A percentile compares a stretch with the other conserved stretches of the same genome.
Evolutionary conservation across 2,797 vertebrate genomes (phyloP).

Genomic region (Sebastes oblongus): DNA sequence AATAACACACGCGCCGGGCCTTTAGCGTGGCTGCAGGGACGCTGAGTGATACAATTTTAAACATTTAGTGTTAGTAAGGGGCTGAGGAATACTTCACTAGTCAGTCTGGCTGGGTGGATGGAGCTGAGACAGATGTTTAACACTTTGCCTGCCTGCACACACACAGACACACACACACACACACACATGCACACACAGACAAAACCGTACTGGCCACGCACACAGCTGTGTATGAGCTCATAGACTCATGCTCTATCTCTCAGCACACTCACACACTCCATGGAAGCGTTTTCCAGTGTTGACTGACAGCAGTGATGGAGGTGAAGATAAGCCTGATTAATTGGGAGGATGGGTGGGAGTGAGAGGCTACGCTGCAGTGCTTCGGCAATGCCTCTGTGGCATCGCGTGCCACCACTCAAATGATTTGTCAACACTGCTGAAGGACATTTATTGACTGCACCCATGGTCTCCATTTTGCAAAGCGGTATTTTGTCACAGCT

Average conservation of each 20-base stretch:
- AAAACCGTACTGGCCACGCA: not conserved
- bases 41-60: slow-evolving; percentile 15
- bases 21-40: not conserved
- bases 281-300: slow-evolving; percentile 55
- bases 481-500: slow-evolving; percentile 58
- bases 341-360: slow-evolving; percentile 61
- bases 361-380: slow-evolving; percentile 51
- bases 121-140: slow-evolving; percentile 77
- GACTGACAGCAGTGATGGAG: slow-evolving; percentile 66
- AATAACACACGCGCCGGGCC: not conserved
- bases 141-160: slow-evolving; percentile 26
- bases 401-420: slow-evolving; percentile 44
- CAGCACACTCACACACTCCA: slow-evolving; percentile 5
- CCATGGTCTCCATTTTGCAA: slow-evolving; percentile 56
- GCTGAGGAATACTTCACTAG: slow-evolving; percentile 24
- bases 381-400: slow-evolving; percentile 55
- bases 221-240: slow-evolving; percentile 41
- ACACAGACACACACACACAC: not conserved
- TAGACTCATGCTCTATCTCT: slow-evolving; percentile 4
- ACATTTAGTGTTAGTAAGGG: slow-evolving; percentile 15
- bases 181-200: not conserved
- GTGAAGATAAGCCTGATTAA: slow-evolving; percentile 75
- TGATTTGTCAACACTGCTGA: slow-evolving; percentile 64
- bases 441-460: slow-evolving; percentile 59
- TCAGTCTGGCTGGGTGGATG: slow-evolving; percentile 28